A percentile compares a stretch with the other conserved stretches of the same genome.
phyloP scores from a whole-genome alignment of 2,797 vertebrate species.

The Eurystomus glaucurus region DNA sequence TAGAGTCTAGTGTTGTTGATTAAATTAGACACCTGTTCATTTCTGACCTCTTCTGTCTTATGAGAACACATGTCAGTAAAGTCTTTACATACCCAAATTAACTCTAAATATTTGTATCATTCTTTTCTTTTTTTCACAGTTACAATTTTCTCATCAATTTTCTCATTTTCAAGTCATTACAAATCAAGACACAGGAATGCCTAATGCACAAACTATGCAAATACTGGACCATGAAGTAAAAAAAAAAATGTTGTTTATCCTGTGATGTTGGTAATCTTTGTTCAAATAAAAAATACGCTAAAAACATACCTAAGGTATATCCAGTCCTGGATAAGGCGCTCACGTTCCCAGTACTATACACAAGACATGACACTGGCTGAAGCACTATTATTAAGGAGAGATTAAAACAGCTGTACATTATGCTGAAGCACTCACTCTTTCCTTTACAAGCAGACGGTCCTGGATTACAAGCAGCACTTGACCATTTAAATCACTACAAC shows the following conservation, averaged over 20 bases:
- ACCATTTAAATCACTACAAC: constrained; percentile 97
- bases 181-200: not conserved
- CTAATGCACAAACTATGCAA: not conserved
- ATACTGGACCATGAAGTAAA: not conserved
- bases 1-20: constrained; percentile 38
- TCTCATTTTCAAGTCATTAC: not conserved
- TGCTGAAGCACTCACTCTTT: constrained; percentile 92
- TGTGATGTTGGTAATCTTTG: not conserved
- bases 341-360: constrained; percentile 74
- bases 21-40: constrained; percentile 66
- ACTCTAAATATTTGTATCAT: constrained; percentile 47
- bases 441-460: constrained; percentile 91
- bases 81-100: constrained; percentile 58
- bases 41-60: constrained; percentile 64
- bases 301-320: constrained; percentile 36
- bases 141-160: not conserved
- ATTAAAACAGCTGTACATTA: constrained; percentile 98
- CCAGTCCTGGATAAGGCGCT: constrained; percentile 1
- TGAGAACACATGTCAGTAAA: constrained; percentile 57
- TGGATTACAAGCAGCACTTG: constrained; percentile 97
- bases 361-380: constrained; percentile 87
- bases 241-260: not conserved
- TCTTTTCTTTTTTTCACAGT: not conserved
- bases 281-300: constrained; percentile 4
- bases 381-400: constrained; percentile 95